Percentiles rank a stretch among this genome's conserved stretches.
These are phyloP conservation scores for Contarinia nasturtii DNA, from an alignment of 1,140 invertebrate species.

Conservation along the genomic window DNA sequence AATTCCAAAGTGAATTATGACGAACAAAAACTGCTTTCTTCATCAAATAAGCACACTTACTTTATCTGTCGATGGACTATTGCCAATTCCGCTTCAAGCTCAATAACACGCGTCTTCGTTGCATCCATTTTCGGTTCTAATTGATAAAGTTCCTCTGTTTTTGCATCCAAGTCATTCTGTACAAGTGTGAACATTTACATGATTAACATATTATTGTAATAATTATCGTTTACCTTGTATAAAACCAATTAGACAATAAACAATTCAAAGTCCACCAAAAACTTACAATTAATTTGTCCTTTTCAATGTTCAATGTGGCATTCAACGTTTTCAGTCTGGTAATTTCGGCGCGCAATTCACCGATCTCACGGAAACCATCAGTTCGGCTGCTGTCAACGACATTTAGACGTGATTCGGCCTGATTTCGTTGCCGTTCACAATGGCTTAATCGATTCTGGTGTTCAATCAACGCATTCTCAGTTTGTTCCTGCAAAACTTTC, in stretches of 20 bases:
- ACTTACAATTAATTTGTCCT: slow-evolving; percentile 15
- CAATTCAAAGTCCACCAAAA: not conserved
- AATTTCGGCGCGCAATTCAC: slow-evolving; percentile 13
- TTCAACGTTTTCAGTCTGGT: slow-evolving; percentile 13
- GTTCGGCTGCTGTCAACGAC: slow-evolving; percentile 14
- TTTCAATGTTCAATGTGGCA: slow-evolving; percentile 14
- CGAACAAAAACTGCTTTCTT: too few relatives aligned
- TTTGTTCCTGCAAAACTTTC: slow-evolving; percentile 19
- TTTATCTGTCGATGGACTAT: slow-evolving; percentile 1
- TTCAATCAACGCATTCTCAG: slow-evolving; percentile 17
- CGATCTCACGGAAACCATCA: slow-evolving; percentile 10
- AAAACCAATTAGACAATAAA: slow-evolving; percentile 3
- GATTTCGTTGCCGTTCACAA: slow-evolving; percentile 13
- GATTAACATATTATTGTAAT: not conserved
- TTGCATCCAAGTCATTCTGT: slow-evolving; percentile 17
- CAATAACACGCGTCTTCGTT: slow-evolving; percentile 10
- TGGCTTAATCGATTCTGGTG: slow-evolving; percentile 14
- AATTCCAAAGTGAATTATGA: not conserved
- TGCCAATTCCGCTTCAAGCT: slow-evolving; percentile 10
- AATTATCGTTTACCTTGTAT: not conserved
- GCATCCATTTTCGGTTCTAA: slow-evolving; percentile 16
- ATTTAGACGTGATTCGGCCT: slow-evolving; percentile 12
- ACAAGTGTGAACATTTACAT: not conserved
- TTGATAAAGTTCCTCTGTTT: slow-evolving; percentile 16
- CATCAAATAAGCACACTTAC: slow-evolving; percentile 7